phyloP scores from a whole-genome alignment of 2,888 invertebrate species.

The Drosophila subsilvestris region DNA sequence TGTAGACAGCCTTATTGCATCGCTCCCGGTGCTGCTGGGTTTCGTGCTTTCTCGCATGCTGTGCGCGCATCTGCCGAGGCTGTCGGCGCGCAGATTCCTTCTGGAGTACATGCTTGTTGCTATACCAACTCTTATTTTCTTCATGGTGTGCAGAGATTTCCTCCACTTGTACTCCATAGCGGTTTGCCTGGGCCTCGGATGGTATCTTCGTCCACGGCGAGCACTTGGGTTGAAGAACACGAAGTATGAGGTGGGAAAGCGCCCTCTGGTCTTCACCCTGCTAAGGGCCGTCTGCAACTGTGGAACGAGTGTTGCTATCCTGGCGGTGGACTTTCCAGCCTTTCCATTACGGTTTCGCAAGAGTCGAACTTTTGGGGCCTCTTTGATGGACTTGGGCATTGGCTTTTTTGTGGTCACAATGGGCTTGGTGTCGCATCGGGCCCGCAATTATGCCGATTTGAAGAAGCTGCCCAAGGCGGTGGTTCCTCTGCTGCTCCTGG shows the following conservation, averaged over 20 bases:
- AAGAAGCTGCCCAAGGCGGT: slow-evolving; percentile 75
- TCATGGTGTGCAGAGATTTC: slow-evolving; percentile 85
- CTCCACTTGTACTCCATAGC: slow-evolving; percentile 20
- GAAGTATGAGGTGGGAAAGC: slow-evolving; percentile 58
- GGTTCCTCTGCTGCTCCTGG: slow-evolving; percentile 86
- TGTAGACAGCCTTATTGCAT: slow-evolving; percentile 59
- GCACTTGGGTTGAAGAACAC: slow-evolving; percentile 2
- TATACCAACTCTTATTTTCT: slow-evolving; percentile 85
- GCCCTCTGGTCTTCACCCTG: slow-evolving; percentile 86
- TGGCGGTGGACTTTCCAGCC: slow-evolving; percentile 96
- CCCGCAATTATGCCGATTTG: slow-evolving; percentile 54
- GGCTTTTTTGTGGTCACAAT: slow-evolving; percentile 93
- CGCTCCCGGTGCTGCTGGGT: slow-evolving; percentile 62
- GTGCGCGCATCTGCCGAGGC: slow-evolving; percentile 34
- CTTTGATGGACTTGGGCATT: slow-evolving; percentile 98
- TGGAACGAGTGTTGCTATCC: slow-evolving; percentile 91
- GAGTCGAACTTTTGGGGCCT: slow-evolving; percentile 92
- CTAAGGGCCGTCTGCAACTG: slow-evolving; percentile 89
- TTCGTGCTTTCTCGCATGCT: slow-evolving; percentile 61
- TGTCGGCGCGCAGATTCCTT: slow-evolving; percentile 74
- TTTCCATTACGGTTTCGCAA: slow-evolving; percentile 95
- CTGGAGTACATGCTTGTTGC: slow-evolving; percentile 86
- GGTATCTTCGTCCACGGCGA: slow-evolving; percentile 45
- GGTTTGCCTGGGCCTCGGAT: neutral
- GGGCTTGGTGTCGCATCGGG: slow-evolving; percentile 89